Evolutionary conservation across 2,888 invertebrate species (phyloP).

Genomic region (Erpobdella octoculata): DNA sequence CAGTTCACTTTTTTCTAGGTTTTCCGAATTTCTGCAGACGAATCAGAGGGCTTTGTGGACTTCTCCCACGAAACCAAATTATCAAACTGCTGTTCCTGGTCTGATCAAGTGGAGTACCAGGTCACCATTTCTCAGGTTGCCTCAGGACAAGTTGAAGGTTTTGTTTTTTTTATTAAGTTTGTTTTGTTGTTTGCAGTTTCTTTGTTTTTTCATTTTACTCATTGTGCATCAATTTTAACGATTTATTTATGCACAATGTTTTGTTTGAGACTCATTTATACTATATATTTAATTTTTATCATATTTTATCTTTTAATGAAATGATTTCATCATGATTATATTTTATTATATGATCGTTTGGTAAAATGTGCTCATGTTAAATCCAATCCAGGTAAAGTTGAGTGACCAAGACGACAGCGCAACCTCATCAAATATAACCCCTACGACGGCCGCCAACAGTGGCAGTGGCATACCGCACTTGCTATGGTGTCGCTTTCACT

Average conservation of each 20-base stretch:
- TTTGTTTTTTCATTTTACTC: no score
- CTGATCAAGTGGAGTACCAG: constrained; percentile 35
- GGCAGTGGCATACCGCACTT: not conserved
- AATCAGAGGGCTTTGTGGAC: constrained; percentile 35
- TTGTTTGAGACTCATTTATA: no score
- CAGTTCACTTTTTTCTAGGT: constrained; percentile 29
- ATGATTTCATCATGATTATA: not conserved
- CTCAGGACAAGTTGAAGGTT: not conserved
- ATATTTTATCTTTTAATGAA: not conserved
- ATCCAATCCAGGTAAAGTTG: no score
- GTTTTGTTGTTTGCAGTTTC: no score
- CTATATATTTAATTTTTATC: not conserved
- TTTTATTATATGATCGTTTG: not conserved
- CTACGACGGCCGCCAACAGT: no score
- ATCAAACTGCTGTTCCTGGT: constrained; percentile 36
- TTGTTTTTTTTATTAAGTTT: not conserved
- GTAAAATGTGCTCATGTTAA: no score
- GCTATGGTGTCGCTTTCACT: constrained; percentile 34
- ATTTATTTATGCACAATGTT: no score
- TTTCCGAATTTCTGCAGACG: constrained; percentile 29
- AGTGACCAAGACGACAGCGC: no score
- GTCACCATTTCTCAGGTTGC: constrained; percentile 19
- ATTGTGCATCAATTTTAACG: no score
- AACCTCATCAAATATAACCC: no score
- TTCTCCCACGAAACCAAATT: constrained; percentile 37